Conservation (phyloP, 2,797 vertebrate genomes). For the Tiaroga cobitis region DNA sequence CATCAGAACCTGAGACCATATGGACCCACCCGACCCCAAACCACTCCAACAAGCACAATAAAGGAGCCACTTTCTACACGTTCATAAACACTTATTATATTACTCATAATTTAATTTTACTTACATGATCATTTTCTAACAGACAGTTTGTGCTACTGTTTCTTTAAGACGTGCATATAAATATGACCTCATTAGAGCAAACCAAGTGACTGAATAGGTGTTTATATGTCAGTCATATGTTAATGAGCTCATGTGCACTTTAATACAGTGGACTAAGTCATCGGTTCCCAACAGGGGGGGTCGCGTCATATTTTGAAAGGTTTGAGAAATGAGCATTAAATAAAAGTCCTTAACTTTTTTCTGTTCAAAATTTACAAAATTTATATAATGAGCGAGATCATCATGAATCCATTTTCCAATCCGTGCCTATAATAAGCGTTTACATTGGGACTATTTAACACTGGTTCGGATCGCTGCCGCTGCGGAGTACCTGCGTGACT, state of each 20-base stretch:
- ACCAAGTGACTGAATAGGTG: background rate
- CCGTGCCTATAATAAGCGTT: no score
- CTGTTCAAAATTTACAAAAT: no score
- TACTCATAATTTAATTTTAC: background rate
- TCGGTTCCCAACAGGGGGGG: no score
- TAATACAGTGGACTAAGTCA: background rate
- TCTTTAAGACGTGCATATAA: background rate
- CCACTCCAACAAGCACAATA: background rate
- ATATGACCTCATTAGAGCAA: background rate
- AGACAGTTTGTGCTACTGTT: background rate
- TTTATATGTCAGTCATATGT: background rate
- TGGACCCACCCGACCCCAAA: slow-evolving; percentile 52
- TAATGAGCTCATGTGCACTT: background rate
- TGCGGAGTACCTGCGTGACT: no score
- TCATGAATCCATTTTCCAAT: no score
- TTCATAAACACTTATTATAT: background rate
- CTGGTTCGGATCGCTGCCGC: no score
- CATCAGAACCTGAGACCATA: slow-evolving; percentile 71
- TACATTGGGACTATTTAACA: no score
- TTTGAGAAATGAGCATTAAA: no score
- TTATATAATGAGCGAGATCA: no score
- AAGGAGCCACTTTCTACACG: background rate
- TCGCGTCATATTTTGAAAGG: no score
- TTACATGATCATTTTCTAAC: background rate
- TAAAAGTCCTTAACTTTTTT: no score